A percentile compares a stretch with the other conserved stretches of the same genome.
phyloP scores from a whole-genome alignment of 53 echinoderm and acorn worm species.

The Echinometra lucunter region DNA sequence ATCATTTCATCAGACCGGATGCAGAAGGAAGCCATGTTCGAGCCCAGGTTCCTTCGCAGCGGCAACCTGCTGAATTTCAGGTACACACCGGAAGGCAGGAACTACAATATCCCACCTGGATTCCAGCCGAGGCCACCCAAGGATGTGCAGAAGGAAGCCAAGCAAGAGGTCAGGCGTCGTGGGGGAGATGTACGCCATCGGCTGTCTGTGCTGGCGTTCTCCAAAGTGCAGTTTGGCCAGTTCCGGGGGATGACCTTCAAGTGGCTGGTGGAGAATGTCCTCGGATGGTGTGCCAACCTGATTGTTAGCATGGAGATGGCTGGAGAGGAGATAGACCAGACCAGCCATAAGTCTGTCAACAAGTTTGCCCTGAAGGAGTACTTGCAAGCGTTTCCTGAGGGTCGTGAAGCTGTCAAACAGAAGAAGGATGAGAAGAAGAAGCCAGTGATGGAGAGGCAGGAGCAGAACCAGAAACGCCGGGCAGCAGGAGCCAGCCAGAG shows the following conservation, averaged over 20 bases:
- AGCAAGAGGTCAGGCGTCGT: background rate
- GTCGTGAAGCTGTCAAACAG: background rate
- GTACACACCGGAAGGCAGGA: background rate
- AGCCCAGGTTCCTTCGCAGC: background rate
- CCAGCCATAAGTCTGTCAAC: slow-evolving; percentile 46
- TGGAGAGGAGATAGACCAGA: background rate
- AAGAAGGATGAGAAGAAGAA: background rate
- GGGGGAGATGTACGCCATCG: background rate
- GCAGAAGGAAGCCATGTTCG: slow-evolving; percentile 47
- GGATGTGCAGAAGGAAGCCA: background rate
- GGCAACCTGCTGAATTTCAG: background rate
- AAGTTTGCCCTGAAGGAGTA: slow-evolving; percentile 73
- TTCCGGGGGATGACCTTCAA: slow-evolving; percentile 74
- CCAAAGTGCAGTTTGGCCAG: slow-evolving; percentile 49
- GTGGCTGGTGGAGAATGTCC: slow-evolving; percentile 75
- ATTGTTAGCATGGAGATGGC: slow-evolving; percentile 27
- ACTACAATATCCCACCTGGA: background rate
- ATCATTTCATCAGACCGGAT: too few species aligned
- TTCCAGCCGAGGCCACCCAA: background rate
- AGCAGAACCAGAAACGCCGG: background rate
- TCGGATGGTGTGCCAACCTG: slow-evolving; percentile 72
- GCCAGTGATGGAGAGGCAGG: background rate
- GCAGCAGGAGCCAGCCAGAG: background rate
- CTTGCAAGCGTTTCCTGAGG: slow-evolving; percentile 74
- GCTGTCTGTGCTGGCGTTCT: slow-evolving; percentile 37